Base-by-base conservation (phyloP, 2,113 vertebrate species). In the Tricholaema leucomelas region DNA sequence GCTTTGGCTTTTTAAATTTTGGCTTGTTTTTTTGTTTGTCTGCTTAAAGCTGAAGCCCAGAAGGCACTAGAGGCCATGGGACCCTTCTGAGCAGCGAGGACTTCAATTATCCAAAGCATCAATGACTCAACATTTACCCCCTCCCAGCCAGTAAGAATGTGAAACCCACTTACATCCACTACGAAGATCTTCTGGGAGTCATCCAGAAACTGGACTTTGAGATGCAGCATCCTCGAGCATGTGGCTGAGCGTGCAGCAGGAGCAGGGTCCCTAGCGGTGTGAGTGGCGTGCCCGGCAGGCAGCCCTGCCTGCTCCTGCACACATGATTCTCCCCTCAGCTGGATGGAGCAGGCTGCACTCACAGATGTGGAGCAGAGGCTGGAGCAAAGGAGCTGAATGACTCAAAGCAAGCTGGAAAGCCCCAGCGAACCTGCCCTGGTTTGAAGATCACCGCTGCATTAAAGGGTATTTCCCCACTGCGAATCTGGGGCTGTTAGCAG, bases 151-250 rank as follows among this genome's bases (percentile, higher is more conserved):
- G 36, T 75, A 97, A 87, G 46, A 89, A 96, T 35, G 73, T 8
- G 89, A 94, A 75, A 71, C 46, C 58, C 91, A 98, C 98, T 98
- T 98, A 98, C 98, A 96, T 98, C 98, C 78, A 98, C 97, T 69
- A 98, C 97, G 90, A 98, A 98, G 97, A 98, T 98, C 97, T 98
- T 98, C 97, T 98, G 98, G 82, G 97, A 97, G 91, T 98, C 97
- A 97, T 98, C 98, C 96, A 98, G 96, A 92, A 98, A 98, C 94
- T 98, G 98, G 94, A 98, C 98, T 95, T 98, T 98, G 35, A 98
- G 96, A 82, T 98, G 98, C 76, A 98, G 97, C 98, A 98, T 98
- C 95, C 93, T 98, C 2, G 8, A 82, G 93, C 92, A 48, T 8
- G 85, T 33, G 5, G 95, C 66, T 80, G 94, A 66, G 90, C 72